Base-by-base conservation (phyloP, 2,797 vertebrate genomes). In the Danio tinwini region DNA sequence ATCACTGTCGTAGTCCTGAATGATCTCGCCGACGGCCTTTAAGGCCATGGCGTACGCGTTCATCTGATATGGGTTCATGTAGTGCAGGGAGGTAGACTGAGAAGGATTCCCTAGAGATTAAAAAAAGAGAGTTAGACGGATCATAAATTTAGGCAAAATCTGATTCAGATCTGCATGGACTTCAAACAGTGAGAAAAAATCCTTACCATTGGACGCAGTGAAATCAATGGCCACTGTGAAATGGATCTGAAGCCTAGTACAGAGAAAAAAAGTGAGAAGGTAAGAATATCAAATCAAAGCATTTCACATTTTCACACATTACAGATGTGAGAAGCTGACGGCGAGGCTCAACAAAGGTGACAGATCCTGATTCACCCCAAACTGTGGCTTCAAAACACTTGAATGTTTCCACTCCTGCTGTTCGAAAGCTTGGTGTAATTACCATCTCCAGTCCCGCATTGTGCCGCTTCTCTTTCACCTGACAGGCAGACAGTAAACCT, bases 191-290 rank as follows among this genome's bases (percentile, higher is more conserved):
- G 50, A 9, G 53, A 72, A 42, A 56, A 8, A 50, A 61, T 77
- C 6, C 95, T 96, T 92, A 98, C 97, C 97, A 75, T 98, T 98
- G 89, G 97, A 98, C 21, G 97, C 97, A 0, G 97, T 98, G 91
- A 98, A 98, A 92, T 98, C 97, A n/a, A 98, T 98, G 90, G 97
- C 97, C 91, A 98, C 97, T 0, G 97, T 98, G 94, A 98, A 98
- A 93, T 97, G 96, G 92, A 98, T 97, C 91, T 98, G 97, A 73
- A 96, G 98, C 88, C 97, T 98, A 87, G 85, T 76, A 74, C 16
- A 45, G 10, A 69, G 12, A 16, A 10, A 17, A 21, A 21, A 14
- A 64, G 16, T 39, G 44, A 52, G 12, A 12, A 67, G 77, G 77
- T 67, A 61, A 63, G 67, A 85, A 87, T 21, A 61, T 19, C 8